A percentile compares a stretch with the other conserved stretches of the same genome.
Conservation (phyloP, 2,113 vertebrate species). For the Natator depressus region DNA sequence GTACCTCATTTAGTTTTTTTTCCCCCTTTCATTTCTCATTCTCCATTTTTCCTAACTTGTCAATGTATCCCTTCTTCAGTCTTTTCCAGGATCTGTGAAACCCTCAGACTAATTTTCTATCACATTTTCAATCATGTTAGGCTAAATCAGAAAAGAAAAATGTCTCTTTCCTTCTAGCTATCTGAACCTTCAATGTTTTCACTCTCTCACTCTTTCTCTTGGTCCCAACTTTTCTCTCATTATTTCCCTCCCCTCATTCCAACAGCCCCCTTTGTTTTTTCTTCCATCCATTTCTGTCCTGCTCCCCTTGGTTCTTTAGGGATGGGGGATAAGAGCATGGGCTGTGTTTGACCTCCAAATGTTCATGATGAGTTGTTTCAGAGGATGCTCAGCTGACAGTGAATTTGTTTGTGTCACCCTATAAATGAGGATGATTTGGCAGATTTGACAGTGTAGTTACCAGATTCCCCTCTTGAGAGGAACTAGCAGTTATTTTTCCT, state of each 20-base stretch:
- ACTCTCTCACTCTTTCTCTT: neutral
- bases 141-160: neutral
- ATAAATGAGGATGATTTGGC: neutral
- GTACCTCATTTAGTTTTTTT: neutral
- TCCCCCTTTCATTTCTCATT: neutral
- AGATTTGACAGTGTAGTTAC: neutral
- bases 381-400: neutral
- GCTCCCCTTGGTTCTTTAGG: rapidly evolving
- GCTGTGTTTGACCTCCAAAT: neutral
- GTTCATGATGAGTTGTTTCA: neutral
- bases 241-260: neutral
- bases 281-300: neutral
- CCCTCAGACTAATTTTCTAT: neutral
- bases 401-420: neutral
- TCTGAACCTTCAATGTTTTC: neutral
- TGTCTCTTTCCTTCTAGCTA: neutral
- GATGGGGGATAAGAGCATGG: neutral
- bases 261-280: neutral
- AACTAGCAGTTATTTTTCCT: neutral
- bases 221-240: neutral
- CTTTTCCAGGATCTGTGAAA: neutral
- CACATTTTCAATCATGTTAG: neutral
- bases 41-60: neutral
- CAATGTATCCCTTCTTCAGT: neutral
- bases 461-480: neutral